phyloP scores from a whole-genome alignment of 2,113 vertebrate genomes.

The Edolisoma coerulescens region DNA sequence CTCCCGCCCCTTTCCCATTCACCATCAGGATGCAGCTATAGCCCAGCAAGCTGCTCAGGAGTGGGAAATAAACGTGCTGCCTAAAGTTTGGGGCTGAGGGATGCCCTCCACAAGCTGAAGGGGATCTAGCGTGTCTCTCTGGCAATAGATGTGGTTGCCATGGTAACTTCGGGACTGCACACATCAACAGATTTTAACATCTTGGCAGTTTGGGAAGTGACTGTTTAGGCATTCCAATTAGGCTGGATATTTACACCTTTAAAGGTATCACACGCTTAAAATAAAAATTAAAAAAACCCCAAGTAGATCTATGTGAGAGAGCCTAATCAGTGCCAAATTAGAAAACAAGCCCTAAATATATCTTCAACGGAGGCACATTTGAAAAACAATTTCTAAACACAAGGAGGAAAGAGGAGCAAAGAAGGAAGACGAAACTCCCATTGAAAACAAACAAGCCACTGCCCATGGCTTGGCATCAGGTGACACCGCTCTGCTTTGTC shows the following conservation, averaged over 20 bases:
- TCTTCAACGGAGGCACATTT: background rate
- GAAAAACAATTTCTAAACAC: background rate
- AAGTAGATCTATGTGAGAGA: slow-evolving; percentile 4
- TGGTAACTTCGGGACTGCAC: slow-evolving; percentile 67
- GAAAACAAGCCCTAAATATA: slow-evolving; percentile 48
- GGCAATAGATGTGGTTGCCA: slow-evolving; percentile 65
- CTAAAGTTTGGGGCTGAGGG: slow-evolving; percentile 49
- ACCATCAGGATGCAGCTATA: background rate
- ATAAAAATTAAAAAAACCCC: background rate
- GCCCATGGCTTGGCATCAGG: accelerated
- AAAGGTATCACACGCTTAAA: slow-evolving; percentile 57
- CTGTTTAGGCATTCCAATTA: slow-evolving; percentile 78
- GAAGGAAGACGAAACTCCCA: background rate
- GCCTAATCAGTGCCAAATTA: slow-evolving; percentile 26
- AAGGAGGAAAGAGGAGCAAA: background rate
- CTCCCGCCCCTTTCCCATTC: background rate
- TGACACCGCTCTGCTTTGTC: accelerated
- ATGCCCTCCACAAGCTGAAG: slow-evolving; percentile 55
- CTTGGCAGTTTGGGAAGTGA: slow-evolving; percentile 77
- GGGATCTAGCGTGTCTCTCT: slow-evolving; percentile 30
- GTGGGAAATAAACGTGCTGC: slow-evolving; percentile 12
- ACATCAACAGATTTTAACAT: slow-evolving; percentile 75
- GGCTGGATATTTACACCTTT: slow-evolving; percentile 56
- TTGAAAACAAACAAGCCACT: background rate
- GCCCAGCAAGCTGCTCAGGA: background rate